Evolutionary conservation across 2,888 invertebrate species (phyloP), one percentile per base, ranked within the genome.

Genomic region (Thelaira solivaga): DNA sequence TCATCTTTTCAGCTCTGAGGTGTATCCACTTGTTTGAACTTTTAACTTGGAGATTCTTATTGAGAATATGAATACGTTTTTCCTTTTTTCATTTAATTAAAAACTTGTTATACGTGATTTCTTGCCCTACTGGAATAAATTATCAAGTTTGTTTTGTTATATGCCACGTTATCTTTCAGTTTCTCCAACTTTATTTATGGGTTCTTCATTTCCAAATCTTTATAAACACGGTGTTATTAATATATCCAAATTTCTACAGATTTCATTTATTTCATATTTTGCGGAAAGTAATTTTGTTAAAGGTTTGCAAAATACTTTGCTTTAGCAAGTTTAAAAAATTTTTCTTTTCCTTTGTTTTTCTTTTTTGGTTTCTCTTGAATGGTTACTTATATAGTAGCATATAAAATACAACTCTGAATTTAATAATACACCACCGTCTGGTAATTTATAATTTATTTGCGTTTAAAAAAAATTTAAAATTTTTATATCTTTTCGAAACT

Each of bases 1-100:
- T 67, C 86, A 86, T 86, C n/a, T 59, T 68, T 26, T n/a, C 24
- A 20, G 16, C 24, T 43, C 31, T 16, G 4, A n/a, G 22, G 18
- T 1, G n/a, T 1, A 31, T 1, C 20, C 0, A 0, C 1, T 2
- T 29, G 7, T 55, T 34, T 47, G 0, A 49, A 6, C 1, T 24
- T 13, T 16, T 10, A 13, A 22, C 2, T 13, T 31, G 10, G n/a
- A 43, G 31, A 20, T 22, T 51, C 16, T 47, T n/a, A 11, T 41
- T 59, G 20, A 11, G 11, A 11, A 59, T 39, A 16, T 55, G 11
- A 26, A n/a, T 39, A 4, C 34, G 10, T 41, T 20, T n/a, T 18
- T 53, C 8, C n/a, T 20, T n/a, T 47, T 49, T 45, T 13, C 22
- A 61, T 67, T 68, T 47, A 41, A 7, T 29, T 64, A 47, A 16